A percentile compares a stretch with the other conserved stretches of the same genome.
These are phyloP conservation scores for Lacerta bilineata DNA, from an alignment of 2,797 vertebrate genomes.

Conservation along the genomic window DNA sequence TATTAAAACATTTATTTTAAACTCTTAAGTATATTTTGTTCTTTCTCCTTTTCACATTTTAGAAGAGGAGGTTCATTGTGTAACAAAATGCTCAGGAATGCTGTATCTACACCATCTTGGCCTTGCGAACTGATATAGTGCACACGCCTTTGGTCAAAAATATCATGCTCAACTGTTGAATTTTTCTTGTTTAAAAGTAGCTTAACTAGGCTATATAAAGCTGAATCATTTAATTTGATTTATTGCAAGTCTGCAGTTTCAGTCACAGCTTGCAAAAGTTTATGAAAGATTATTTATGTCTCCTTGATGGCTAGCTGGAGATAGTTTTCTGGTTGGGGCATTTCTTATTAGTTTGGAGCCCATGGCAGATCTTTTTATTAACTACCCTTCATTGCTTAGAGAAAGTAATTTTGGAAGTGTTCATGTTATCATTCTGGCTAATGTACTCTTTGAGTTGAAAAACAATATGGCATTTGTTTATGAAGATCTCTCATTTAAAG, in stretches of 20 bases:
- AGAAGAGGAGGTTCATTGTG: not conserved
- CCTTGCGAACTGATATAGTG: not conserved
- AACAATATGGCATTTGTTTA: slow-evolving; percentile 20
- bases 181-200: slow-evolving; percentile 18
- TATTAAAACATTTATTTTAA: not conserved
- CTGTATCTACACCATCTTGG: slow-evolving; percentile 11
- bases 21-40: not conserved
- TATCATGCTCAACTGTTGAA: not conserved
- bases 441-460: not conserved
- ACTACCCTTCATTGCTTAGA: not conserved
- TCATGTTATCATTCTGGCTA: not conserved
- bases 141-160: not conserved
- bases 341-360: not conserved
- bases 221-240: not conserved
- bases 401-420: not conserved
- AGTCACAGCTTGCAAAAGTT: not conserved
- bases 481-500: not conserved
- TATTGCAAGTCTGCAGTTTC: not conserved
- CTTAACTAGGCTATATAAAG: not conserved
- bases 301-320: not conserved
- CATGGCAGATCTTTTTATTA: not conserved
- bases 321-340: not conserved
- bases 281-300: not conserved
- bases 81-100: slow-evolving; percentile 18
- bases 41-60: not conserved